A percentile compares a stretch with the other conserved stretches of the same genome.
phyloP scores from a whole-genome alignment of 1,140 invertebrate genomes.

The Drosophila setifemur region DNA sequence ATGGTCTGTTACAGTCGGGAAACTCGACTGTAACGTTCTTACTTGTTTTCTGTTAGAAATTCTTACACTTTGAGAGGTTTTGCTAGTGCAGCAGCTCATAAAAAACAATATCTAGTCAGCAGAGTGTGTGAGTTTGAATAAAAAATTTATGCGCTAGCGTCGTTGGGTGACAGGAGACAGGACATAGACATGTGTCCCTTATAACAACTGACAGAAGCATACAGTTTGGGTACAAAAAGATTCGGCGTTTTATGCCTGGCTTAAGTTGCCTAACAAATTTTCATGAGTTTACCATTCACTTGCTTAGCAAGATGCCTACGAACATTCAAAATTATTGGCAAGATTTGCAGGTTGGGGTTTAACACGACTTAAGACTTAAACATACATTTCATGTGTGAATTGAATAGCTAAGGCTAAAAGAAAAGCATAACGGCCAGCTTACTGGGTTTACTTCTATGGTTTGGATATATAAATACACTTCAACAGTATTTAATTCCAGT shows the following conservation, averaged over 20 bases:
- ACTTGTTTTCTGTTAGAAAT: no score
- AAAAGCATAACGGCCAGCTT: constrained; percentile 67
- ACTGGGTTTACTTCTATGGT: constrained; percentile 62
- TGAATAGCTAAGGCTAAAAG: constrained; percentile 33
- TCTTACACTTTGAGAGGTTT: constrained; percentile 38
- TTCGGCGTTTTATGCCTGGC: constrained; percentile 67
- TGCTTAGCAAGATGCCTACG: not conserved
- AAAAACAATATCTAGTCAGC: constrained; percentile 69
- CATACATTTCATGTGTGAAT: constrained; percentile 47
- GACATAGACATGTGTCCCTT: constrained; percentile 71
- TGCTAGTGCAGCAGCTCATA: constrained; percentile 68
- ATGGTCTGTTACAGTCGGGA: no score
- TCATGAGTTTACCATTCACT: constrained; percentile 12
- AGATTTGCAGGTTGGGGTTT: constrained; percentile 24
- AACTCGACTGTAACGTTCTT: no score
- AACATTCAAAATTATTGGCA: constrained; percentile 58
- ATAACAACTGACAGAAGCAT: constrained; percentile 58
- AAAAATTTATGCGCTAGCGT: constrained; percentile 70
- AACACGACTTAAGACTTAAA: constrained; percentile 47
- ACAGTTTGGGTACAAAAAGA: constrained; percentile 26
- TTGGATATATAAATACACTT: not conserved
- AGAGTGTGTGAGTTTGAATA: constrained; percentile 46
- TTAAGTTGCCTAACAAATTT: constrained; percentile 67
- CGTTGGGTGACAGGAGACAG: constrained; percentile 41
- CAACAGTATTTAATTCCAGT: constrained; percentile 32